A percentile compares a stretch with the other conserved stretches of the same genome.
Conservation (phyloP, 92 coral and sea anemone genomes). For the Epizoanthus scotinus region DNA sequence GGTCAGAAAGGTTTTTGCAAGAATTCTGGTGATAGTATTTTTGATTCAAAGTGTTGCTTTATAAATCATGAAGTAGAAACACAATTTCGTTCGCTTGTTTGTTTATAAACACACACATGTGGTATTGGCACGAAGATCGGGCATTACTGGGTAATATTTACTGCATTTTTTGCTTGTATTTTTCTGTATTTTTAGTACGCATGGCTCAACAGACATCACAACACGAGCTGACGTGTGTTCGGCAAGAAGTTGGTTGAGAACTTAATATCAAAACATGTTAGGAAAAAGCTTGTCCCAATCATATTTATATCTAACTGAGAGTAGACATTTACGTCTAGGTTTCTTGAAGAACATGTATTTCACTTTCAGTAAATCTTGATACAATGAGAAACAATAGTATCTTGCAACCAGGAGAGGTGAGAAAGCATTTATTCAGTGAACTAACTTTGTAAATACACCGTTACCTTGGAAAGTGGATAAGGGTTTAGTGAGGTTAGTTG, state of each 20-base stretch:
- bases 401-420: background rate
- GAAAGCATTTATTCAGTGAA: background rate
- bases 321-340: too few relatives aligned
- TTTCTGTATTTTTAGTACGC: conserved; percentile 95
- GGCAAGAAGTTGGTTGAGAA: conserved; percentile 4
- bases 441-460: conserved; percentile 1
- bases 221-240: conserved; percentile 40
- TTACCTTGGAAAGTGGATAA: conserved; percentile 7
- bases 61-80: background rate
- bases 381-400: background rate
- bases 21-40: background rate
- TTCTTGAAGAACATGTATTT: background rate
- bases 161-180: conserved; percentile 71
- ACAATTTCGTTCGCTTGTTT: conserved; percentile 17
- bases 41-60: background rate
- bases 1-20: conserved; percentile 6
- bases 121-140: conserved; percentile 32
- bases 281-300: background rate
- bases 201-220: conserved; percentile 63
- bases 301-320: too few relatives aligned
- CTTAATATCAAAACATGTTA: background rate
- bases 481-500: background rate
- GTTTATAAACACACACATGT: conserved; percentile 32
- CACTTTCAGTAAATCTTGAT: background rate
- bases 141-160: conserved; percentile 66